phyloP scores from a whole-genome alignment of 2,113 vertebrate genomes.

The Psophia crepitans region DNA sequence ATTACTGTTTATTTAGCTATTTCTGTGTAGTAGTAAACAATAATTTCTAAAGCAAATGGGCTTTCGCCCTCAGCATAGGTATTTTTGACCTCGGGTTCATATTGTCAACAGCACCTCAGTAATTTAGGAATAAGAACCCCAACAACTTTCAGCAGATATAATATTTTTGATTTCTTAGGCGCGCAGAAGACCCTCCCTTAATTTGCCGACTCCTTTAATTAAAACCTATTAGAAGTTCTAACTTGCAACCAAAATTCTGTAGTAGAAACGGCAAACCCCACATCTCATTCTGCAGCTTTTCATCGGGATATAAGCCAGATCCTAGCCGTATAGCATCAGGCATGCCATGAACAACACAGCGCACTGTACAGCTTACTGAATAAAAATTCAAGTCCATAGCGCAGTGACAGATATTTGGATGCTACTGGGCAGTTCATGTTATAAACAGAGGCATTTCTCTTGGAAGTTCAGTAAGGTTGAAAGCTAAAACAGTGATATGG shows the following conservation, averaged over 20 bases:
- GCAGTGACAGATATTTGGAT: constrained; percentile 62
- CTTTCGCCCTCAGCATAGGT: neutral
- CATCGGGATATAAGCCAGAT: neutral
- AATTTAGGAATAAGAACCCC: neutral
- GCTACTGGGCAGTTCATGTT: constrained; percentile 41
- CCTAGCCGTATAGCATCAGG: neutral
- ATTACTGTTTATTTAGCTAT: neutral
- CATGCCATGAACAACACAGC: neutral
- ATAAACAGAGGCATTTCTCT: constrained; percentile 55
- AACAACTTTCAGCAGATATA: neutral
- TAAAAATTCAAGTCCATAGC: constrained; percentile 42
- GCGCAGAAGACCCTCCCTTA: neutral
- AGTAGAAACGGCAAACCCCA: neutral
- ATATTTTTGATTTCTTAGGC: neutral
- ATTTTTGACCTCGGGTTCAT: neutral
- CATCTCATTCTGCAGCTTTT: constrained; percentile 26
- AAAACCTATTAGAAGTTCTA: neutral
- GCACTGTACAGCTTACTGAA: neutral
- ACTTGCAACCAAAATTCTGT: neutral
- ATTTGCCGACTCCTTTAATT: neutral
- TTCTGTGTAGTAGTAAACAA: neutral
- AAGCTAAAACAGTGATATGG: constrained; percentile 48
- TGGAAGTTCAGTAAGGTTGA: constrained; percentile 59
- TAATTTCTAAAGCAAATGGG: neutral
- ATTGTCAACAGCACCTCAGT: neutral